A percentile compares a stretch with the other conserved stretches of the same genome.
Conservation (phyloP, 1,140 invertebrate genomes). For the Halictus rubicundus region DNA sequence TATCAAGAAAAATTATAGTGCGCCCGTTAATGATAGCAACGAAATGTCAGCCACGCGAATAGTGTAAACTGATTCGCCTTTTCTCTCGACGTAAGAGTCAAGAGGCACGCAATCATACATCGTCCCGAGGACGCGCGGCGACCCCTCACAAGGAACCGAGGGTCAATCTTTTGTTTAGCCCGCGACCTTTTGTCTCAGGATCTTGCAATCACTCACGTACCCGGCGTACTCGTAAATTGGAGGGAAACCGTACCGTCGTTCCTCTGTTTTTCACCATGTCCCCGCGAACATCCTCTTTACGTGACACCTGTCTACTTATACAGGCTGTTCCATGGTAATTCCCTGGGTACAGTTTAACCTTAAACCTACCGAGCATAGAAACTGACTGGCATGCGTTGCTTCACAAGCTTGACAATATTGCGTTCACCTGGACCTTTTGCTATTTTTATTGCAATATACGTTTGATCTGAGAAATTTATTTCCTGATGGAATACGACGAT, state of each 20-base stretch:
- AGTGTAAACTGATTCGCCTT: slow-evolving; percentile 33
- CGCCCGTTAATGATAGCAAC: slow-evolving; percentile 11
- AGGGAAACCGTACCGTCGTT: slow-evolving; percentile 4
- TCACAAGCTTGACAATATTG: too few relatives aligned
- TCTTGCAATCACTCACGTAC: slow-evolving; percentile 44
- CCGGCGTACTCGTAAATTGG: slow-evolving; percentile 23
- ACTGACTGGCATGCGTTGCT: too few relatives aligned
- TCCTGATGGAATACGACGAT: too few relatives aligned
- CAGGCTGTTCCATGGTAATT: background rate
- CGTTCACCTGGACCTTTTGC: too few relatives aligned
- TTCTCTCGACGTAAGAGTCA: slow-evolving; percentile 34
- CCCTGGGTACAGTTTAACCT: too few relatives aligned
- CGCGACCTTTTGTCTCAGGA: slow-evolving; percentile 33
- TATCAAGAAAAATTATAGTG: slow-evolving; percentile 29
- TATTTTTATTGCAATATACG: too few relatives aligned
- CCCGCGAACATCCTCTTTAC: slow-evolving; percentile 16
- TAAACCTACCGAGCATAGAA: too few relatives aligned
- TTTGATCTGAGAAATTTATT: too few relatives aligned
- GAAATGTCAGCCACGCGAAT: slow-evolving; percentile 38
- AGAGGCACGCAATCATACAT: slow-evolving; percentile 42
- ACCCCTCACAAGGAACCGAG: slow-evolving; percentile 26
- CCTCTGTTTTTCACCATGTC: background rate
- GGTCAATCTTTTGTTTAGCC: slow-evolving; percentile 33
- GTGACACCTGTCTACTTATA: slow-evolving; percentile 1
- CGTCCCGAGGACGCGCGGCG: slow-evolving; percentile 2